Evolutionary conservation across 2,797 vertebrate species (phyloP), one percentile per base, ranked within the genome.

Genomic region (Sus cebifrons): DNA sequence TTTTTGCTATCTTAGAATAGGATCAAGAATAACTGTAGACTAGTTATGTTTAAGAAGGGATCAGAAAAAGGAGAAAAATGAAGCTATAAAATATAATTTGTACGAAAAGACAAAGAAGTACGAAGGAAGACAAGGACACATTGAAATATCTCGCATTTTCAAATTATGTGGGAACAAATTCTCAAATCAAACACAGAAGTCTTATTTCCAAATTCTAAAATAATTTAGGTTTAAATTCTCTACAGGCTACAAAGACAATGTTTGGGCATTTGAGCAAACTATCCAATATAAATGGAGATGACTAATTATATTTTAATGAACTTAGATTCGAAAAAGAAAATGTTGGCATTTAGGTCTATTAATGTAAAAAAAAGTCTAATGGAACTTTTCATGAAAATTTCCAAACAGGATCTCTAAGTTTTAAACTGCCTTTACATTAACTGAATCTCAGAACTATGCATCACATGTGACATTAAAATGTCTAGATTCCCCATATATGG

Each of bases 51-150:
- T 95, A 83, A 95, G 70, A 86, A 71, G 17, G n/a, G 67, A 49
- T 27, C 52, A 91, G 27, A 65, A 91, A 89, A 71, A 79, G 25
- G 23, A 75, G 36, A 92, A 75, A 91, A 95, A 89, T 58, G 4
- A 94, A 96, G 36, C 25, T 87, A 29, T 44, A 90, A 92, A 89
- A 94, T 58, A 74, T 94, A 62, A 90, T 93, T 83, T 96, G 52
- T 82, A 89, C 94, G 65, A 91, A 83, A 91, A 95, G 54, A 91
- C 64, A 92, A 95, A 87, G 10, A 56, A 68, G 83, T n/a, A 82
- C 25, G 21, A 91, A 81, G 73, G 84, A 93, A 93, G 7, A 15
- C 32, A 58, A 71, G 11, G 67, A 92, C 70, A 94, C 83, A 93
- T 7, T 6, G 40, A 54, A 62, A 71, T 75, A 71, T 58, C 18